Evolutionary conservation across 2,797 vertebrate genomes (phyloP), one percentile per base, ranked within the genome.

Genomic region (Xenentodon cancila): DNA sequence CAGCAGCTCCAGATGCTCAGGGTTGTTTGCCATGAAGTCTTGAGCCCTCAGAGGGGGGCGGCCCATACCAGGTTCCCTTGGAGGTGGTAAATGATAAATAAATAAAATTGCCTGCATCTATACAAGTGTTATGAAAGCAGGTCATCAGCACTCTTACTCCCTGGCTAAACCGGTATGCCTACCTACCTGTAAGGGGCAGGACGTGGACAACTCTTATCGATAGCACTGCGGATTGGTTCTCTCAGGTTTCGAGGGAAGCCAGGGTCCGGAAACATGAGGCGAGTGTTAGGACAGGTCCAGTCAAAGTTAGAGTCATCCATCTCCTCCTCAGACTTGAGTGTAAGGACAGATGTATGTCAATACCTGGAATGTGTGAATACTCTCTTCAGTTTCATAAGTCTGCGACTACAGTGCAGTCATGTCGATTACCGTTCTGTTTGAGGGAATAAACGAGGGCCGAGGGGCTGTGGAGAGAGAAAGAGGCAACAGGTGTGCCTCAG

Each of bases 1-100:
- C 82, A 99, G 90, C 80, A 99, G 94, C 90, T 98, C 97, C 92
- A 99, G 86, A 89, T 99, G 98, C 82, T 99, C 97, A 18, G 95
- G 94, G 82, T 97, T 99, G 90, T 96, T 99, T 64, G 97, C 97
- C 98, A 98, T 99, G 85, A 99, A 99, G 89, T 99, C 98, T 85
- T 97, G 94, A 81, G 98, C 98, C 89, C 97, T 94, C 73, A 99
- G 34, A 0, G 97, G 97, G 59, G 96, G 95, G 49, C 79, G 88
- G 11, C 93, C 93, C 85, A 94, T 86, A 8, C 93, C 93, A 0
- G 91, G 92, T 65, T 94, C 93, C 55, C 94, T 94, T 69, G 40
- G 45, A 48, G 19, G 17, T 51, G 13, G 20, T 7, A 7, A 11
- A 49, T 7, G 16, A 4, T 22, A 17, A n/a, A n/a, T 19, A 2